phyloP scores from a whole-genome alignment of 1,140 invertebrate genomes.

The Mamestra configurata region DNA sequence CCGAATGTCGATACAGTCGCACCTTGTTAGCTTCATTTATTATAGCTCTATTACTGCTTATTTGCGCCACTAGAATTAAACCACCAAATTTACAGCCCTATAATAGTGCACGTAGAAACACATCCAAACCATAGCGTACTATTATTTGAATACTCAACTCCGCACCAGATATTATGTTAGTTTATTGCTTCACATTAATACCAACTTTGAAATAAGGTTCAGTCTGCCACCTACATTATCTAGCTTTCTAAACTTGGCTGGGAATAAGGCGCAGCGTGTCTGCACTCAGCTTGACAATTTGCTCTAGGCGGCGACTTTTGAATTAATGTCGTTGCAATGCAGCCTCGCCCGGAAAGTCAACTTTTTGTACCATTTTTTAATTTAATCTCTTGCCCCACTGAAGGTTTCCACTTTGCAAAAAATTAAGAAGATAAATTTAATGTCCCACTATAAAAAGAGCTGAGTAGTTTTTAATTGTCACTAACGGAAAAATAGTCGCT shows the following conservation, averaged over 20 bases:
- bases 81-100: not conserved
- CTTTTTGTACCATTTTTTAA: conserved; percentile 57
- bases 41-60: conserved; percentile 31
- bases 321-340: conserved; percentile 60
- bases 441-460: conserved; percentile 34
- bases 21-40: conserved; percentile 29
- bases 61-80: not conserved
- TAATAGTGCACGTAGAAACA: not conserved
- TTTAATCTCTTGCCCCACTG: conserved; percentile 54
- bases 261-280: conserved; percentile 40
- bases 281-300: conserved; percentile 57
- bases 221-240: conserved; percentile 12
- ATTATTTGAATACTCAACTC: conserved; percentile 7
- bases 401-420: conserved; percentile 52
- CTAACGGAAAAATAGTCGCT: conserved; percentile 16
- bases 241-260: conserved; percentile 44
- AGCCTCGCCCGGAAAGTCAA: conserved; percentile 53
- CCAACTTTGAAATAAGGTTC: conserved; percentile 23
- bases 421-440: conserved; percentile 56
- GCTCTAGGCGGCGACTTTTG: conserved; percentile 51
- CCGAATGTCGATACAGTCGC: conserved; percentile 39
- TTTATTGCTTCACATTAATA: conserved; percentile 22
- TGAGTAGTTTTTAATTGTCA: conserved; percentile 48
- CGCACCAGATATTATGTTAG: conserved; percentile 16
- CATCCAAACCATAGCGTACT: not conserved